A percentile compares a stretch with the other conserved stretches of the same genome.
These are phyloP conservation scores for Poecilus cupreus DNA, from an alignment of 2,888 invertebrate genomes.

Conservation along the genomic window DNA sequence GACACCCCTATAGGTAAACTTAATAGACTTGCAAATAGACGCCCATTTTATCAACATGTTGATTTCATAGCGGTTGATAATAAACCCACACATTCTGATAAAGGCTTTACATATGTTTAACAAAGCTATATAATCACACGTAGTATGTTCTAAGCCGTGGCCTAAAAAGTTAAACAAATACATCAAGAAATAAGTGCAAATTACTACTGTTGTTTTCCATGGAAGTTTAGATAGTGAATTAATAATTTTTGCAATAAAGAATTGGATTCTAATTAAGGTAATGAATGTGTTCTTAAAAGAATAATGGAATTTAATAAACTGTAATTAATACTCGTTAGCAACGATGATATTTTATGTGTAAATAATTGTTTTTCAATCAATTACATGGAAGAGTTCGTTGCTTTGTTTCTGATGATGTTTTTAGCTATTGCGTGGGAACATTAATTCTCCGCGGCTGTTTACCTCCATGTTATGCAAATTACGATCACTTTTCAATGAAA, in stretches of 20 bases:
- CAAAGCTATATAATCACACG: not conserved
- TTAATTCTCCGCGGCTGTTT: too few relatives aligned
- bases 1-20: not conserved
- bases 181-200: too few relatives aligned
- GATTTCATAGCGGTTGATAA: slow-evolving; percentile 11
- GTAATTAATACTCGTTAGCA: slow-evolving; percentile 3
- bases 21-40: slow-evolving; percentile 4
- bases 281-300: not conserved
- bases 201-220: too few relatives aligned
- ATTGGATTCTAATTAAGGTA: slow-evolving; percentile 1
- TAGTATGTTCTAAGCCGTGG: not conserved
- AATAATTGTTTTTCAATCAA: not conserved
- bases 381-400: not conserved
- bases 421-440: not conserved
- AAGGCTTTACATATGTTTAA: slow-evolving; percentile 7
- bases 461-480: too few relatives aligned
- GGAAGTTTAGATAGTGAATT: too few relatives aligned
- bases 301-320: not conserved
- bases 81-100: slow-evolving; percentile 32
- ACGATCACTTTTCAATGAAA: too few relatives aligned
- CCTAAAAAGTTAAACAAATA: not conserved
- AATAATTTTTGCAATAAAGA: not conserved
- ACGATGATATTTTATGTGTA: slow-evolving; percentile 4
- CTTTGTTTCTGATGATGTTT: slow-evolving; percentile 9
- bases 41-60: not conserved